These are phyloP conservation scores for Pimpla rufipes DNA, from an alignment of 2,888 invertebrate genomes.

Conservation along the genomic window DNA sequence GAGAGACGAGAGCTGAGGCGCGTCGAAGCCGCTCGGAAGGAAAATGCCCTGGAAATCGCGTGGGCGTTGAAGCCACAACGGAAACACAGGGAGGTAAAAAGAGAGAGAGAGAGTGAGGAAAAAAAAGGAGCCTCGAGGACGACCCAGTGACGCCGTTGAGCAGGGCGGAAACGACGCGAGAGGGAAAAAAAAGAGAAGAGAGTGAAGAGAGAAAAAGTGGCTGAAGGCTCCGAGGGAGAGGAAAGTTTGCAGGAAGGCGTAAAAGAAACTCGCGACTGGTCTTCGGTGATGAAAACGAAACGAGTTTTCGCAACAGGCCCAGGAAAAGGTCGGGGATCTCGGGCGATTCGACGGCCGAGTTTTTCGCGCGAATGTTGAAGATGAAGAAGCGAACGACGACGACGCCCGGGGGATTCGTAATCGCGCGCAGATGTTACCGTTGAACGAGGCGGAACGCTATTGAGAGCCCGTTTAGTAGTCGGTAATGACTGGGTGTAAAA, in stretches of 20 bases:
- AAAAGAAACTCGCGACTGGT: slow-evolving; percentile 8
- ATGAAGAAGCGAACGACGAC: too few species aligned
- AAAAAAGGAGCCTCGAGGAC: background rate
- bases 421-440: too few species aligned
- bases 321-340: background rate
- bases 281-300: slow-evolving; percentile 9
- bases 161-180: background rate
- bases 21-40: background rate
- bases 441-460: too few species aligned
- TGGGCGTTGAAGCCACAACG: background rate
- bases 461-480: too few species aligned
- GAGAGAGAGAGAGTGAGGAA: background rate
- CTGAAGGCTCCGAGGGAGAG: background rate
- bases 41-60: background rate
- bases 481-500: too few species aligned
- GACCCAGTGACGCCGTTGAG: background rate
- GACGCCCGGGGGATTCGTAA: too few species aligned
- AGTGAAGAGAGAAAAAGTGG: background rate
- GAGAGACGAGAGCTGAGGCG: background rate
- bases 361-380: background rate
- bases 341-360: too few species aligned
- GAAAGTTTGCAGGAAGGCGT: slow-evolving; percentile 4
- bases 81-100: background rate
- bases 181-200: background rate
- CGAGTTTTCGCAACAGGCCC: background rate